Evolutionary conservation across 2,113 vertebrate species (phyloP).

Genomic region (Petrocephalus microphthalmus): DNA sequence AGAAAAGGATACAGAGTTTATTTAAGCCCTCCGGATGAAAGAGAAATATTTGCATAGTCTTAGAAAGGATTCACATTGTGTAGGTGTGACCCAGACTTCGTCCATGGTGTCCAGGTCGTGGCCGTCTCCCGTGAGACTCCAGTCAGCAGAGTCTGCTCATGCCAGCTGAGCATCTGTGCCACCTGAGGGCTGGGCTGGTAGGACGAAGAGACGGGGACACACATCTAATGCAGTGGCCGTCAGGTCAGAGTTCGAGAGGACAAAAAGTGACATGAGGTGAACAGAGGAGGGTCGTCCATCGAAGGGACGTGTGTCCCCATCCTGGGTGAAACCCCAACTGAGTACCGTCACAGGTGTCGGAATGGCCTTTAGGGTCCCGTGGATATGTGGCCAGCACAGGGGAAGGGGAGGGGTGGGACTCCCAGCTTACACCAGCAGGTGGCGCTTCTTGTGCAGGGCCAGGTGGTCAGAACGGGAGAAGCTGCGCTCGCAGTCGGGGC

Average conservation of each 20-base stretch:
- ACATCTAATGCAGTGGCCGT: background rate
- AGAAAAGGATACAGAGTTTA: background rate
- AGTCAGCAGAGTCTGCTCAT: constrained; percentile 56
- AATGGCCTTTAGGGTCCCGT: background rate
- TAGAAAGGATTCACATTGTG: constrained; percentile 76
- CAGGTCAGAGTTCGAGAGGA: background rate
- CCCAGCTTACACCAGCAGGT: constrained; percentile 67
- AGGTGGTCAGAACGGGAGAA: constrained; percentile 96
- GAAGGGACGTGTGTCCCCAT: background rate
- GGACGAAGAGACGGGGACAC: background rate
- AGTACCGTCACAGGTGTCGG: background rate
- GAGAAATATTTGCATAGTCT: constrained; percentile 23
- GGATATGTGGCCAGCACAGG: background rate
- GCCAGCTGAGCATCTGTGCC: constrained; percentile 60
- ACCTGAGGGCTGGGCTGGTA: background rate
- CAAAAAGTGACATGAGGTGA: background rate
- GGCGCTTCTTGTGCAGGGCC: constrained; percentile 93
- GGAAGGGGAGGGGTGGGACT: background rate
- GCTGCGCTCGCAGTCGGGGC: constrained; percentile 95
- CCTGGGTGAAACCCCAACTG: background rate
- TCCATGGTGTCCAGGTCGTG: background rate
- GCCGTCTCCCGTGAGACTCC: constrained; percentile 11
- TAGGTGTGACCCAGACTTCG: constrained; percentile 68
- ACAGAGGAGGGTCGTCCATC: background rate
- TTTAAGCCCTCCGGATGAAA: background rate